Base-by-base conservation (phyloP, 64 coral and sea anemone species). In the Porites lutea region DNA sequence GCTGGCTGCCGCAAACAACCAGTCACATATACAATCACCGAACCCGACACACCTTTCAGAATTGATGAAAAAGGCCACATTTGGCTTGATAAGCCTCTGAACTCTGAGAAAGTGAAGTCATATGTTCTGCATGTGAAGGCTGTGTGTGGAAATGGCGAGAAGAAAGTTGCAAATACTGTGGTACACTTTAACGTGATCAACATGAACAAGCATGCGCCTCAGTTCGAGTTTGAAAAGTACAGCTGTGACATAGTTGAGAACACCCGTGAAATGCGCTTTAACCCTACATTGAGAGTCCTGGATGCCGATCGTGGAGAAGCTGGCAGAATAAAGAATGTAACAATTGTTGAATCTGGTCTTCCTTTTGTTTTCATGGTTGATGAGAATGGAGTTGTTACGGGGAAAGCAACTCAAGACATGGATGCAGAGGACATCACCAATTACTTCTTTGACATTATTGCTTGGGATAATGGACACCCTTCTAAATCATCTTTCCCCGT, bases 391-490 rank as follows among this genome's bases (percentile, higher is more conserved):
- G 78, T 73, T 21, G 96, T 95, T 48, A 50, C 81, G 13, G 92
- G 95, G 8, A 83, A 58, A 16, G 91, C 94, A 8, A 91, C 91
- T 14, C 50, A 82, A 89, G 74, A 93, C 48, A 57, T 99, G 73
- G 92, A 96, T 96, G 97, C 97, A 7, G 88, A 93, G 15, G 92
- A 91, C 43, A 68, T 88, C 47, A 80, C 82, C 3, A 73, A 88
- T 19, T 99, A 89, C 82, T 90, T 92, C 72, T 99, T 99, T 88
- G 92, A 93, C 27, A 88, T 99, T 22, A 79, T 88, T 78, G 97
- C 88, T 4, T 93, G 71, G 73, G 97, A 99, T 85, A 79, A 79
- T 69, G 97, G 94, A 48, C 55, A 88, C n/a, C 87, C 93, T 2
- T 52, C 96, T 0, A 83, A 75, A 11, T 85, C 69, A 6, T 99